Percentiles rank a stretch among this genome's conserved stretches.
phyloP scores from a whole-genome alignment of 2,797 vertebrate genomes.

The Galagoides demidoff region DNA sequence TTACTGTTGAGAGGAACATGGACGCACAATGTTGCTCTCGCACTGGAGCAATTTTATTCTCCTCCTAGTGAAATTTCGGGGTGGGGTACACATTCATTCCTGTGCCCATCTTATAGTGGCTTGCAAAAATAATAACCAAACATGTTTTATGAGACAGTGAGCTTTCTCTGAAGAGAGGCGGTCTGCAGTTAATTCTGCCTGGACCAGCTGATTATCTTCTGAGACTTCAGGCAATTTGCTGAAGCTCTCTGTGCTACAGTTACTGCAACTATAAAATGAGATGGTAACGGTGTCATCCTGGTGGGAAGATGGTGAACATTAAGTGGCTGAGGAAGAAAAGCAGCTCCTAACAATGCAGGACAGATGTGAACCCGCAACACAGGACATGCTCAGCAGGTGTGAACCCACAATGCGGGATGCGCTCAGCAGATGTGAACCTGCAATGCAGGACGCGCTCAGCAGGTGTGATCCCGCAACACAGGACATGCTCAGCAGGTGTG shows the following conservation, averaged over 20 bases:
- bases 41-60: background rate
- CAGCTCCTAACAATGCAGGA: no score
- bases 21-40: rapidly evolving
- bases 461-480: no score
- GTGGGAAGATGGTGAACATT: background rate
- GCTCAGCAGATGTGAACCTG: no score
- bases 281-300: rapidly evolving
- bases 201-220: background rate
- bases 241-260: no score
- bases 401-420: no score
- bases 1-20: background rate
- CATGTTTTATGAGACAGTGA: background rate
- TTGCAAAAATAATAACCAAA: background rate
- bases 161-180: background rate
- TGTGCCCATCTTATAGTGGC: background rate
- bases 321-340: rapidly evolving
- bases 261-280: background rate
- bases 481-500: no score
- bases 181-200: background rate
- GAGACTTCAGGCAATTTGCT: background rate
- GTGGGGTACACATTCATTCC: background rate
- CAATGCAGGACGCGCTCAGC: no score
- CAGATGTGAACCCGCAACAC: no score
- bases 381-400: no score
- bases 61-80: background rate